A percentile compares a stretch with the other conserved stretches of the same genome.
Conservation (phyloP, 2,888 invertebrate species). For the Andrena trimmerana region DNA sequence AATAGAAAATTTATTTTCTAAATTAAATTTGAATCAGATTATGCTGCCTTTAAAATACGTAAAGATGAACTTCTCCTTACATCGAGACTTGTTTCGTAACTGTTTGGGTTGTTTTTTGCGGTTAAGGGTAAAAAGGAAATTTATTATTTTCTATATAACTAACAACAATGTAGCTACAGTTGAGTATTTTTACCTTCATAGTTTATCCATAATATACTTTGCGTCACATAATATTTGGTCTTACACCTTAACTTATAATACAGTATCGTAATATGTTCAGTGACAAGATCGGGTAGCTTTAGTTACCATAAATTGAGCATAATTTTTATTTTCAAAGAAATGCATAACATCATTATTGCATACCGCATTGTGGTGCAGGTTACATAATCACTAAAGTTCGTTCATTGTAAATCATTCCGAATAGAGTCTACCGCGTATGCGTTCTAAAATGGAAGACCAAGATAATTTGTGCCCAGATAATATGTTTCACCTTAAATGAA, state of each 20-base stretch:
- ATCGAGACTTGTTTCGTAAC: not conserved
- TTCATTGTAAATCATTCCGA: constrained; percentile 43
- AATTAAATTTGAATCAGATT: not conserved
- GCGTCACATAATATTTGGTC: constrained; percentile 46
- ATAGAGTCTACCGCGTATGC: constrained; percentile 26
- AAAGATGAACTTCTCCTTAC: not conserved
- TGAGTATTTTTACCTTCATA: constrained; percentile 14
- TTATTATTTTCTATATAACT: constrained; percentile 39
- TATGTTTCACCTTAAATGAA: constrained; percentile 55
- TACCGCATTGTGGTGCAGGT: constrained; percentile 5
- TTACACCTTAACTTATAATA: constrained; percentile 37
- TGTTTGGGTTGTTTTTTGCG: not conserved
- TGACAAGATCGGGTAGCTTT: constrained; percentile 23
- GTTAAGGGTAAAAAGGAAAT: constrained; percentile 26
- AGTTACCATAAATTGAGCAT: constrained; percentile 38
- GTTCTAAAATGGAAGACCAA: constrained; percentile 64
- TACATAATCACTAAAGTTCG: constrained; percentile 28
- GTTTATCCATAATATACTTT: constrained; percentile 26
- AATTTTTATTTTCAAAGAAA: constrained; percentile 33
- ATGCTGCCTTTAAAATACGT: not conserved
- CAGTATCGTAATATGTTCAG: constrained; percentile 22
- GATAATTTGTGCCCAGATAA: constrained; percentile 61
- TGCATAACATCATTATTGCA: constrained; percentile 7
- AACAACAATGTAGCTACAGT: constrained; percentile 38
- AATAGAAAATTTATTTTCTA: too few relatives aligned